phyloP scores from a whole-genome alignment of 92 coral and sea anemone species.

The Micromussa lordhowensis region DNA sequence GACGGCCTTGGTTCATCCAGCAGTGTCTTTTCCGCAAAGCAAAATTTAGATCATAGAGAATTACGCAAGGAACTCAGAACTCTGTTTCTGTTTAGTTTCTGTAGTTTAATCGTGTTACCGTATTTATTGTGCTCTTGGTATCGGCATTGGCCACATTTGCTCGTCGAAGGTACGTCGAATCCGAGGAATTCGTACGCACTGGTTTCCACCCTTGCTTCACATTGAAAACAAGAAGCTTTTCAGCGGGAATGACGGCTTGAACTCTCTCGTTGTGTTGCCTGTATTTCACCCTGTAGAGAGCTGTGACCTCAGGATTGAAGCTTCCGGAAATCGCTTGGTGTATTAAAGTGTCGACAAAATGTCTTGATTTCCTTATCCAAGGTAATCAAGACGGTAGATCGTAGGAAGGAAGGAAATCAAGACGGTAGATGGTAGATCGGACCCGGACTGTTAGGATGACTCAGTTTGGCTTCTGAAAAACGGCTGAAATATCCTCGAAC shows the following conservation, averaged over 20 bases:
- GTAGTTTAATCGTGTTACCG: no score
- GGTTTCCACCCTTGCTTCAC: slow-evolving; percentile 18
- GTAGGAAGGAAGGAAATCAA: no score
- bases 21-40: no score
- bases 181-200: not conserved
- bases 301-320: not conserved
- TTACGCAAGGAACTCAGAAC: no score
- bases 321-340: not conserved
- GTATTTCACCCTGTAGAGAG: not conserved
- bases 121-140: not conserved
- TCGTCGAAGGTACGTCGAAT: not conserved
- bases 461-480: not conserved
- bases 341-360: not conserved
- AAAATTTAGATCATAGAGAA: no score
- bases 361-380: not conserved
- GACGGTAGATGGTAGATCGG: no score
- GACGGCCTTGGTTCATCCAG: no score
- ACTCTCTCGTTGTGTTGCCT: slow-evolving; percentile 15
- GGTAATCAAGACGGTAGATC: no score
- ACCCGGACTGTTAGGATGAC: not conserved
- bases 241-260: slow-evolving; percentile 3
- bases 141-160: not conserved
- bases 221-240: slow-evolving; percentile 25
- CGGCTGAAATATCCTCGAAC: not conserved
- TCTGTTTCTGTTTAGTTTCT: no score